Base-by-base conservation (phyloP, 2,113 vertebrate genomes). In the Pseudopipra pipra region DNA sequence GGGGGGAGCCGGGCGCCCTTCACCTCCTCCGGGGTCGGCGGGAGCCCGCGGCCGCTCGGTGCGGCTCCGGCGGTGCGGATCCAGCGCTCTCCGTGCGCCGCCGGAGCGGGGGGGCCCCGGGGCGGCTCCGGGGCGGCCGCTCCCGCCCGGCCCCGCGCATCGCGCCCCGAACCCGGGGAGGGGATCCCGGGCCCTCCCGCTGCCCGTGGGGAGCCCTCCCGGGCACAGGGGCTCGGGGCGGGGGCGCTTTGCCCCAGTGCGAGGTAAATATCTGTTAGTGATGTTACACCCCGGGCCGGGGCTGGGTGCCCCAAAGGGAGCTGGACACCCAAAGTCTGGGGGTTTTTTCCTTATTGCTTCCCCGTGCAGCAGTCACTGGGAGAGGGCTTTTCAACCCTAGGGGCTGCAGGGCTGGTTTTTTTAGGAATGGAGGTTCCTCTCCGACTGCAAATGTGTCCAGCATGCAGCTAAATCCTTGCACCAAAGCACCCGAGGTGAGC, bases 371-470 rank as follows among this genome's bases (percentile, higher is more conserved):
- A 1, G 52, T 12, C 58, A 2, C 21, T 27, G 46, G 43, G 33
- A 61, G 24, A 41, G 37, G 41, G 31, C 14, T 89, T 3, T 37
- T 71, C 44, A 22, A 13, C 5, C 13, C 14, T 30, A 5, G 41
- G 54, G 58, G 59, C 19, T 71, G 31, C 5, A 8, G 31, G 7
- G 14, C 9, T 44, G 2, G 5, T 24, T 58, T 51, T 75, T 51
- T 47, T 39, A 39, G 62, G 39, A 73, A 11, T 1, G 3, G 15
- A 37, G 12, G 8, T 59, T 59, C 18, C 33, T 51, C 61, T 47
- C 6, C 0, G 23, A 5, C 30, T 9, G 62, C 0, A 1, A 62
- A 21, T 4, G 17, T 6, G 27, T 28, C 7, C 47, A 19, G 16
- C 8, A 6, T 3, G 1, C n/a, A 27, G n/a, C 35, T 44, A 28